phyloP scores from a whole-genome alignment of 2,113 vertebrate genomes.

The Phasianus colchicus region DNA sequence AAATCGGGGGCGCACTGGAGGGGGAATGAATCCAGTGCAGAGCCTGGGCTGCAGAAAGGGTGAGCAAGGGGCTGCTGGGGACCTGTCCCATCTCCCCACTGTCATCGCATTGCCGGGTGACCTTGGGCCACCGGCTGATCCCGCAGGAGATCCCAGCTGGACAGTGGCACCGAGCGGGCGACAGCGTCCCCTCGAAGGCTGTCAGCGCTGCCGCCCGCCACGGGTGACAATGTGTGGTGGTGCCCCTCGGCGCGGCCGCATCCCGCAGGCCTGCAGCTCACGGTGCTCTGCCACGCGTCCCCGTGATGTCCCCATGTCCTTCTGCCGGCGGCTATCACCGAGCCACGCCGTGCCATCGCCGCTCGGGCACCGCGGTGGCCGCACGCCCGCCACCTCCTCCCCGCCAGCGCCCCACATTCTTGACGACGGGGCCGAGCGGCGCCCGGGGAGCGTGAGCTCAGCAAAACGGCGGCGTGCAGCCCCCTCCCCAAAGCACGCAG shows the following conservation, averaged over 20 bases:
- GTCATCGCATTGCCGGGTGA: neutral
- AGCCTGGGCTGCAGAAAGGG: neutral
- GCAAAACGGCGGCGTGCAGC: too few species aligned
- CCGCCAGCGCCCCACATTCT: too few species aligned
- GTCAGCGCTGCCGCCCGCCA: neutral
- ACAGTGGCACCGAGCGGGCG: neutral
- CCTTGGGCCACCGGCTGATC: neutral
- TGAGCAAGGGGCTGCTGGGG: rapidly evolving
- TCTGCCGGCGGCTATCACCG: neutral
- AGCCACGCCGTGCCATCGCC: neutral
- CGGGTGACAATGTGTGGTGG: neutral
- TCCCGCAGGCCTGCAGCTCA: constrained; percentile 17
- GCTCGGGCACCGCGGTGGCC: too few species aligned
- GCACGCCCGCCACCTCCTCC: too few species aligned
- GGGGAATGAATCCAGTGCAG: rapidly evolving
- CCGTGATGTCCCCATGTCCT: neutral
- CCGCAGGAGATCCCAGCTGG: neutral
- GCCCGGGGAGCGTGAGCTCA: too few species aligned
- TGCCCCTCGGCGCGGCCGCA: neutral
- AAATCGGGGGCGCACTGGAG: neutral
- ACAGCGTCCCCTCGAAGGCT: neutral
- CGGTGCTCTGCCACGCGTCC: neutral
- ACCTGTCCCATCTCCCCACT: neutral
- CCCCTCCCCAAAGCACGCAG: too few species aligned
- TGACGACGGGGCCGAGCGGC: too few species aligned